Evolutionary conservation across 1,140 invertebrate species (phyloP).

Genomic region (Lepidostoma basale): DNA sequence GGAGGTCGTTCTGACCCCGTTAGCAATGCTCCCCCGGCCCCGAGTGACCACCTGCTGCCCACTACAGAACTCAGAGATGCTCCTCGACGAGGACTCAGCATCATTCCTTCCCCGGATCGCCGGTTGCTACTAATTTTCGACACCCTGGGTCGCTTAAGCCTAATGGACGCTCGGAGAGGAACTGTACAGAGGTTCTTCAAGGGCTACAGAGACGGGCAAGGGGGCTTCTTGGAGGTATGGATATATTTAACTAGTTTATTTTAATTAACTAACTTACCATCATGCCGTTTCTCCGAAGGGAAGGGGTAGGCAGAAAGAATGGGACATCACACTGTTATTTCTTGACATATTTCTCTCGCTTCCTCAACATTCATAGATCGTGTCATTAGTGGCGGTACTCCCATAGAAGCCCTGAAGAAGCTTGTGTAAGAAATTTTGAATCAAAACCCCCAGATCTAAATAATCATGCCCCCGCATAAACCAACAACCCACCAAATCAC

Average conservation of each 20-base stretch:
- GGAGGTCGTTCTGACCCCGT: constrained; percentile 58
- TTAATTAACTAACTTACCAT: too few relatives aligned
- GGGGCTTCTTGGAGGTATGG: constrained; percentile 82
- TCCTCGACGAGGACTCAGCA: constrained; percentile 71
- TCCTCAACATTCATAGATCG: too few relatives aligned
- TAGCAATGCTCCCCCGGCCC: constrained; percentile 55
- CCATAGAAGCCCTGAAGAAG: too few relatives aligned
- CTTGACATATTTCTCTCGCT: too few relatives aligned
- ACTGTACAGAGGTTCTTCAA: constrained; percentile 88
- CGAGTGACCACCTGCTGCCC: constrained; percentile 69
- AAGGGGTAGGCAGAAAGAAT: too few relatives aligned
- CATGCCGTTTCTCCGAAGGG: too few relatives aligned
- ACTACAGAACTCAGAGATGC: constrained; percentile 85
- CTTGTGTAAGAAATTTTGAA: too few relatives aligned
- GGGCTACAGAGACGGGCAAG: constrained; percentile 93
- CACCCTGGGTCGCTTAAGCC: constrained; percentile 81
- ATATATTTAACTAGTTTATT: constrained; percentile 9
- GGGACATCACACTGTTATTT: too few relatives aligned
- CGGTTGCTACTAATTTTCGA: constrained; percentile 83
- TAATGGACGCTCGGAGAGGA: constrained; percentile 82
- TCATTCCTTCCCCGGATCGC: constrained; percentile 80
- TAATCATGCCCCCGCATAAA: too few relatives aligned
- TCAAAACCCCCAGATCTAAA: too few relatives aligned
- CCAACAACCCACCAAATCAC: too few relatives aligned
- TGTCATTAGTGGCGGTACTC: too few relatives aligned